Conservation (phyloP, 2,888 invertebrate genomes). For the Theodoxus fluviatilis region DNA sequence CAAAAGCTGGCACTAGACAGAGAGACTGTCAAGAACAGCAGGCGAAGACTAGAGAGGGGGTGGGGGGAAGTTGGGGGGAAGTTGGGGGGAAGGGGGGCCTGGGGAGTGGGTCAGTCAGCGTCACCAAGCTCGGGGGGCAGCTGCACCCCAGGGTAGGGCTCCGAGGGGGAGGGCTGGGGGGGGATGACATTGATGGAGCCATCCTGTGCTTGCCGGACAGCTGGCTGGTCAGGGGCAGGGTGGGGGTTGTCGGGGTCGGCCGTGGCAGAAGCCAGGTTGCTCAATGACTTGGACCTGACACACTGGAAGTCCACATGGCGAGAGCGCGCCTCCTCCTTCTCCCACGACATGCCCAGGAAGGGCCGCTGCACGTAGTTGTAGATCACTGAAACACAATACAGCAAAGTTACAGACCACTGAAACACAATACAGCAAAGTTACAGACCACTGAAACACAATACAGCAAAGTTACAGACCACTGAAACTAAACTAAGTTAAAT, state of each 20-base stretch:
- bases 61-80: too few relatives aligned
- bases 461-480: too few relatives aligned
- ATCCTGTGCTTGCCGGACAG: conserved; percentile 52
- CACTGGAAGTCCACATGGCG: conserved; percentile 99
- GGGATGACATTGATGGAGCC: conserved; percentile 65
- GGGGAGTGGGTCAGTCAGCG: too few relatives aligned
- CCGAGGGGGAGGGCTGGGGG: conserved; percentile 64
- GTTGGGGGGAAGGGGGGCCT: too few relatives aligned
- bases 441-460: too few relatives aligned
- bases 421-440: too few relatives aligned
- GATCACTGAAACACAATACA: conserved; percentile 75
- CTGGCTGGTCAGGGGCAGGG: conserved; percentile 69
- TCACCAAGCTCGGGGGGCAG: conserved; percentile 54
- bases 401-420: not conserved
- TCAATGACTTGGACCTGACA: conserved; percentile 96
- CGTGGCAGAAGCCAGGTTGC: conserved; percentile 84
- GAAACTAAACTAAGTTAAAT: too few relatives aligned
- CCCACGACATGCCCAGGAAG: conserved; percentile 99
- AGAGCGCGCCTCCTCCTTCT: conserved; percentile 98
- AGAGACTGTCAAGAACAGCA: too few relatives aligned
- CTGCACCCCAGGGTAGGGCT: conserved; percentile 58
- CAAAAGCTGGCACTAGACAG: too few relatives aligned
- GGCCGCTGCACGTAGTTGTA: conserved; percentile 99
- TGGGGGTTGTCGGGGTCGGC: conserved; percentile 70
- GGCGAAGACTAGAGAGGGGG: too few relatives aligned